Evolutionary conservation across 1,140 invertebrate genomes (phyloP).

Genomic region (Saccostrea glomerata): DNA sequence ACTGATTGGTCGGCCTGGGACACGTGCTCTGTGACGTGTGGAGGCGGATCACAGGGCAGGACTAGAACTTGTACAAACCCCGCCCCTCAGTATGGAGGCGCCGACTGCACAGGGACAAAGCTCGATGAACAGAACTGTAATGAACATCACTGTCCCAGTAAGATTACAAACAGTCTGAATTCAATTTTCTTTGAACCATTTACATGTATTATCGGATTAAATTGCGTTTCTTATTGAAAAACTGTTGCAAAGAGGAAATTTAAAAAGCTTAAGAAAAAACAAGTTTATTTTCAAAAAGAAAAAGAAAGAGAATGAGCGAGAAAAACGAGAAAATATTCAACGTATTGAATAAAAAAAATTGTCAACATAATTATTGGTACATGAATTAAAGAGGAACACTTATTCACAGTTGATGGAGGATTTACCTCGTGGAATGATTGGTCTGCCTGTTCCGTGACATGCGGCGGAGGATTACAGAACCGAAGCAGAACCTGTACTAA

Average conservation of each 20-base stretch:
- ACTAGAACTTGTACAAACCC: slow-evolving; percentile 62
- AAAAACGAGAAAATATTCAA: neutral
- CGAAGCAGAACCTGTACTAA: slow-evolving; percentile 17
- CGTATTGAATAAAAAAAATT: neutral
- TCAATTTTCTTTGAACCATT: no score
- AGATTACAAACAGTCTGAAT: neutral
- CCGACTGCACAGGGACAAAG: slow-evolving; percentile 55
- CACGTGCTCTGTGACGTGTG: slow-evolving; percentile 50
- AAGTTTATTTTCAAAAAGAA: no score
- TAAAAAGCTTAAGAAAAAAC: no score
- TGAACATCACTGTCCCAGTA: slow-evolving; percentile 6
- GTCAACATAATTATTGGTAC: neutral
- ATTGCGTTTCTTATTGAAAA: no score
- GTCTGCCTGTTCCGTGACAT: slow-evolving; percentile 41
- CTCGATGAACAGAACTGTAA: neutral
- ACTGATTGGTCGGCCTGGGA: slow-evolving; percentile 32
- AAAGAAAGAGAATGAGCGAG: no score
- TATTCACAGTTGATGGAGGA: slow-evolving; percentile 50
- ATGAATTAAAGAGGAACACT: neutral
- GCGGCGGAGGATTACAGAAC: slow-evolving; percentile 46
- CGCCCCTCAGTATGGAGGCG: slow-evolving; percentile 60
- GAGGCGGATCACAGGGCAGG: slow-evolving; percentile 56
- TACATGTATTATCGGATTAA: no score
- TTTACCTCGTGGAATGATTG: slow-evolving; percentile 45
- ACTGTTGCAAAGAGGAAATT: no score